These are phyloP conservation scores for Lumbricus terrestris DNA, from an alignment of 2,888 invertebrate species.

Conservation along the genomic window DNA sequence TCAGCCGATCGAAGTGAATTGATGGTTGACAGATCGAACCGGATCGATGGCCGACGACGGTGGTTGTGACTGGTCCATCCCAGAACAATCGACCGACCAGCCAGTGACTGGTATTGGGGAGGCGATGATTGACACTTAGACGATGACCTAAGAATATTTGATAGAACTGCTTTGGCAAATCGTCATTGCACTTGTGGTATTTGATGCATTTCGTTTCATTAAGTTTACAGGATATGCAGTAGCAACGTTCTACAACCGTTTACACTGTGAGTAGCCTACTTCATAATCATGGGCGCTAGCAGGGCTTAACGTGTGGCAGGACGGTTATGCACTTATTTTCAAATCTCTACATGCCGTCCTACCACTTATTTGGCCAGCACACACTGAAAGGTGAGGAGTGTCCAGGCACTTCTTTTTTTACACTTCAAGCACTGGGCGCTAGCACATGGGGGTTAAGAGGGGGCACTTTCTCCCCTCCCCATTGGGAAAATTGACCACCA, in stretches of 20 bases:
- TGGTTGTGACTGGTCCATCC: neutral
- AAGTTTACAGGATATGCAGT: constrained; percentile 3
- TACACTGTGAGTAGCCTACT: neutral
- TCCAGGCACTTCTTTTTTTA: too few relatives aligned
- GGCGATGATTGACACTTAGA: neutral
- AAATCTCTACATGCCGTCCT: too few relatives aligned
- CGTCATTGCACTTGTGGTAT: neutral
- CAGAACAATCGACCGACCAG: neutral
- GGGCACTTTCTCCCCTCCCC: too few relatives aligned
- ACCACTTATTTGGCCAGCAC: too few relatives aligned
- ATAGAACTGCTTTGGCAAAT: neutral
- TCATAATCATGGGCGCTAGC: too few relatives aligned
- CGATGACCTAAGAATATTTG: too few relatives aligned
- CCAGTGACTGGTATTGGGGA: neutral
- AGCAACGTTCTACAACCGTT: neutral
- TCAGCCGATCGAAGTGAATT: neutral
- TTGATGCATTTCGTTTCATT: neutral
- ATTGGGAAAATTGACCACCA: too few relatives aligned
- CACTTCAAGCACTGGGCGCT: too few relatives aligned
- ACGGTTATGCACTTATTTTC: too few relatives aligned
- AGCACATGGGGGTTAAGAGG: too few relatives aligned
- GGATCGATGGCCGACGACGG: neutral
- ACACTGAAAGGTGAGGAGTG: too few relatives aligned
- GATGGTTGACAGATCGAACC: neutral
- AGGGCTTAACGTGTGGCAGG: too few relatives aligned